Evolutionary conservation across 2,888 invertebrate species (phyloP).

Genomic region (Cheilosia urbana): DNA sequence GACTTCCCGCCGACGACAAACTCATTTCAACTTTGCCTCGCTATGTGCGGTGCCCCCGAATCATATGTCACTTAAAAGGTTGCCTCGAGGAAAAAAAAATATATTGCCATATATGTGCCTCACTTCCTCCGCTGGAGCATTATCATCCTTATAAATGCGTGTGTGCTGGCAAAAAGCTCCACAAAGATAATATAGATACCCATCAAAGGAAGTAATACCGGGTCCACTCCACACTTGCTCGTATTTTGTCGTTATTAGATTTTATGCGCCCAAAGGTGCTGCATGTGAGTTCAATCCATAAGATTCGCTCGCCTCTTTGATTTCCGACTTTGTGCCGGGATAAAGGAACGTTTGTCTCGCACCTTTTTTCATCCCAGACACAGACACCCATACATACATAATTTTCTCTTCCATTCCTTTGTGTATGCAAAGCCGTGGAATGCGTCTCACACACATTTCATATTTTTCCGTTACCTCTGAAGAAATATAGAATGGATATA

Average conservation of each 20-base stretch:
- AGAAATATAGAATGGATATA: not conserved
- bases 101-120: constrained; percentile 25
- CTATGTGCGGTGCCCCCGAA: constrained; percentile 21
- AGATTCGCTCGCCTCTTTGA: constrained; percentile 18
- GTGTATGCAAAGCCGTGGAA: not conserved
- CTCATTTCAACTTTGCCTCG: constrained; percentile 48
- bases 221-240: constrained; percentile 18
- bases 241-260: constrained; percentile 40
- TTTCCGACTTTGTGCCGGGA: constrained; percentile 10
- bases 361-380: not conserved
- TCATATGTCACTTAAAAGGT: constrained; percentile 34
- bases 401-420: not conserved
- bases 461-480: not conserved
- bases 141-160: not conserved
- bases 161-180: constrained; percentile 9
- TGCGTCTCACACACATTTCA: not conserved
- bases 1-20: constrained; percentile 44
- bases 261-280: constrained; percentile 44
- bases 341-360: not conserved
- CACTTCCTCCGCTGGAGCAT: constrained; percentile 20
- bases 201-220: constrained; percentile 48
- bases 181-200: constrained; percentile 39
- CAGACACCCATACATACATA: not conserved
- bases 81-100: not conserved
- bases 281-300: constrained; percentile 31